Percentiles rank a stretch among this genome's conserved stretches.
Conservation (phyloP, 2,113 vertebrate genomes). For the Capra hircus region DNA sequence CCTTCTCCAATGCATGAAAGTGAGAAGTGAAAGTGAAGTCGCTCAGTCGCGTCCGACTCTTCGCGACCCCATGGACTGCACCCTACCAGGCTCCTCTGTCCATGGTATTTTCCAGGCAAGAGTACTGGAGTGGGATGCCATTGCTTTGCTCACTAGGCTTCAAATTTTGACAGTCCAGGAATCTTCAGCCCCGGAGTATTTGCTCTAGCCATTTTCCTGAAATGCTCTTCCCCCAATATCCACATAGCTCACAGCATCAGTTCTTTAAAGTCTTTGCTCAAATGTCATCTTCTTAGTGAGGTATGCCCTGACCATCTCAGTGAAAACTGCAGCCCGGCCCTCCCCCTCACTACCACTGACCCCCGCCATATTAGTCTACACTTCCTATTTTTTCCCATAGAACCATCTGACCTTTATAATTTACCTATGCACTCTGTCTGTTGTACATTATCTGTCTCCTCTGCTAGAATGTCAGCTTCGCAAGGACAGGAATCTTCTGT, state of each 20-base stretch:
- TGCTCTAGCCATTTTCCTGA: neutral
- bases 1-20: too few relatives aligned
- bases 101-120: too few relatives aligned
- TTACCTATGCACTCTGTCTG: neutral
- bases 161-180: neutral
- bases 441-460: neutral
- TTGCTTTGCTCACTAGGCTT: neutral
- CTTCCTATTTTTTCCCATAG: neutral
- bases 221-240: neutral
- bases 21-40: too few relatives aligned
- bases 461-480: neutral
- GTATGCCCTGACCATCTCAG: neutral
- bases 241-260: neutral
- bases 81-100: fast-evolving
- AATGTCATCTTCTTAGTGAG: neutral
- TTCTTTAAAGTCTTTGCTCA: neutral
- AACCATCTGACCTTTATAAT: neutral
- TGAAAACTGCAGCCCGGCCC: neutral
- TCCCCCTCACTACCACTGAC: neutral
- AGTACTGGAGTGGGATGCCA: too few relatives aligned
- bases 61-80: fast-evolving
- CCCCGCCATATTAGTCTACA: neutral
- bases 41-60: too few relatives aligned
- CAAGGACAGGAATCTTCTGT: neutral
- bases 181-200: neutral